Percentiles rank a stretch among this genome's conserved stretches.
phyloP scores from a whole-genome alignment of 1,140 invertebrate genomes.

The Lepidurus packardi region DNA sequence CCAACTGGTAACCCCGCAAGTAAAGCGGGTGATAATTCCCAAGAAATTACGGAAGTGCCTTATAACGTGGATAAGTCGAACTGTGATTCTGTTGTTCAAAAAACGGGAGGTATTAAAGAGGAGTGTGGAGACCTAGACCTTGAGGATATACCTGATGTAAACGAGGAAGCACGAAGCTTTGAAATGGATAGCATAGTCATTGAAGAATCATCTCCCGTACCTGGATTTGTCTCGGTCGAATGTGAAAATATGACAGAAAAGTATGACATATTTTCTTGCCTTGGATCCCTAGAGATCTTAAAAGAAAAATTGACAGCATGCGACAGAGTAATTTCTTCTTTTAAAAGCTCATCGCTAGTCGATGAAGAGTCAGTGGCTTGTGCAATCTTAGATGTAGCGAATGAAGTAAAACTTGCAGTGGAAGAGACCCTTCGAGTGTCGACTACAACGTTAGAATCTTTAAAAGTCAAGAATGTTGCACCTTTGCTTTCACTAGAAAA shows the following conservation, averaged over 20 bases:
- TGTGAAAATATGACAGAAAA: background rate
- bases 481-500: background rate
- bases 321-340: slow-evolving; percentile 1
- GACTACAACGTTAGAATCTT: background rate
- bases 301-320: background rate
- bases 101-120: background rate
- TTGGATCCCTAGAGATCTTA: background rate
- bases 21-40: background rate
- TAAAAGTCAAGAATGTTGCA: background rate
- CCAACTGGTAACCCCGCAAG: background rate
- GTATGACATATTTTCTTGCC: background rate
- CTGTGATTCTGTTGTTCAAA: background rate
- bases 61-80: background rate
- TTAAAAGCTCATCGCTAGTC: background rate
- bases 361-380: background rate
- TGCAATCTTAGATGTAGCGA: background rate
- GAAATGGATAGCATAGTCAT: background rate
- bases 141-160: background rate
- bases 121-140: background rate
- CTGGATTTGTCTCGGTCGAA: background rate
- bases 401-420: background rate
- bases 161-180: background rate
- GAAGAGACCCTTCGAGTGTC: background rate
- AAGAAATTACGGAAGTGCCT: background rate
- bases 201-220: background rate